phyloP scores from a whole-genome alignment of 2,797 vertebrate species.

The Eospalax fontanierii region DNA sequence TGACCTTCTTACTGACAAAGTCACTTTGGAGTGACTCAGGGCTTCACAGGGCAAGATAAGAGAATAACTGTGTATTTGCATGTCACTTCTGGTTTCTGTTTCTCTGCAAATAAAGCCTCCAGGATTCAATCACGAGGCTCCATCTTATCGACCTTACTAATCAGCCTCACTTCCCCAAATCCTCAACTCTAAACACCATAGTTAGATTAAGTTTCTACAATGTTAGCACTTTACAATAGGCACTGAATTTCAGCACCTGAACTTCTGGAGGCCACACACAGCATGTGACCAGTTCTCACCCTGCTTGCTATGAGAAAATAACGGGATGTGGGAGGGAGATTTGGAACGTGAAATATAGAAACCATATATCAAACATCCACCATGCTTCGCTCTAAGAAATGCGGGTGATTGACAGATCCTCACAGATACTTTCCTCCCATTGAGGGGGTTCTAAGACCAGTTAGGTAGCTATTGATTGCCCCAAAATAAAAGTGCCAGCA shows the following conservation, averaged over 20 bases:
- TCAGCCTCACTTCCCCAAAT: not conserved
- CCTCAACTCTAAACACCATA: not conserved
- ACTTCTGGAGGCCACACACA: not conserved
- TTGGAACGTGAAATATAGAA: not conserved
- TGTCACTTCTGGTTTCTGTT: not conserved
- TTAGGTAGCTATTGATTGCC: too few species aligned
- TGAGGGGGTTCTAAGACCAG: too few species aligned
- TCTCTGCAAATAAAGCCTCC: not conserved
- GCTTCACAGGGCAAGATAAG: not conserved
- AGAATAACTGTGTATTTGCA: not conserved
- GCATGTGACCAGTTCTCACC: too few species aligned
- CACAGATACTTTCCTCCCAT: too few species aligned
- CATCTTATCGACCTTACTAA: not conserved
- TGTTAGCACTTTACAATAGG: not conserved
- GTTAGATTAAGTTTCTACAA: not conserved
- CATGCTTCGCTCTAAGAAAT: not conserved
- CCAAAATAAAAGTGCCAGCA: too few species aligned
- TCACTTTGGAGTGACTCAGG: not conserved
- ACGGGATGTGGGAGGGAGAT: not conserved
- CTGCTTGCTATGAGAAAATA: too few species aligned
- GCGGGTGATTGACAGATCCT: not conserved
- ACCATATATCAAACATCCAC: not conserved
- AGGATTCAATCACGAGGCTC: not conserved
- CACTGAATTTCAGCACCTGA: not conserved
- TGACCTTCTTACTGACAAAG: not conserved